Percentiles rank a stretch among this genome's conserved stretches.
These are phyloP conservation scores for Aethes cnicana DNA, from an alignment of 2,888 invertebrate genomes.

Conservation along the genomic window DNA sequence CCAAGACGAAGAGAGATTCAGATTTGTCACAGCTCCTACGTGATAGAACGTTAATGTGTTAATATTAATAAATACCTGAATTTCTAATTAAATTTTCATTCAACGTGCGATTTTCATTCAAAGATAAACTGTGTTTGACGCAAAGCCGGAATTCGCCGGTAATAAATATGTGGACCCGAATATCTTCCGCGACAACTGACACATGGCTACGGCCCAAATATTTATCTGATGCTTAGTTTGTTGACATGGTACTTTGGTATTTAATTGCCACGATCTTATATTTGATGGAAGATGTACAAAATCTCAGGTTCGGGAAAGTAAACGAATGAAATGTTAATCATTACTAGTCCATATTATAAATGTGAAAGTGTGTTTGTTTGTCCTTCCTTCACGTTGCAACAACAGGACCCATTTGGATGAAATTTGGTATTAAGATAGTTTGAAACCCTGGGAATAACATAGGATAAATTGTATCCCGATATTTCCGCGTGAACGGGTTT, in stretches of 20 bases:
- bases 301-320: too few species aligned
- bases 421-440: too few species aligned
- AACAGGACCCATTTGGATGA: too few species aligned
- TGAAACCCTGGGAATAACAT: too few species aligned
- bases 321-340: too few species aligned
- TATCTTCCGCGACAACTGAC: conserved; percentile 65
- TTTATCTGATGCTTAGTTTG: conserved; percentile 40
- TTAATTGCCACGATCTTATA: neutral
- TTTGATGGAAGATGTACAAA: too few species aligned
- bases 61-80: conserved; percentile 23
- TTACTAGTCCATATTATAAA: too few species aligned
- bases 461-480: too few species aligned
- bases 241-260: conserved; percentile 18
- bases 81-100: conserved; percentile 26
- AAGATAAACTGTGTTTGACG: conserved; percentile 22
- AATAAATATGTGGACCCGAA: conserved; percentile 38
- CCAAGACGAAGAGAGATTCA: conserved; percentile 28
- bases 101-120: conserved; percentile 26
- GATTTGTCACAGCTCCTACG: conserved; percentile 16
- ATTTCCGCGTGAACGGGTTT: too few species aligned
- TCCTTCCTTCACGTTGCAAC: too few species aligned
- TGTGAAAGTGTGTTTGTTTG: too few species aligned
- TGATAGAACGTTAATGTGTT: conserved; percentile 14
- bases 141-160: conserved; percentile 30
- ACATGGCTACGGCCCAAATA: conserved; percentile 57